Evolutionary conservation across 2,113 vertebrate genomes (phyloP).

Genomic region (Acanthochromis polyacanthus): DNA sequence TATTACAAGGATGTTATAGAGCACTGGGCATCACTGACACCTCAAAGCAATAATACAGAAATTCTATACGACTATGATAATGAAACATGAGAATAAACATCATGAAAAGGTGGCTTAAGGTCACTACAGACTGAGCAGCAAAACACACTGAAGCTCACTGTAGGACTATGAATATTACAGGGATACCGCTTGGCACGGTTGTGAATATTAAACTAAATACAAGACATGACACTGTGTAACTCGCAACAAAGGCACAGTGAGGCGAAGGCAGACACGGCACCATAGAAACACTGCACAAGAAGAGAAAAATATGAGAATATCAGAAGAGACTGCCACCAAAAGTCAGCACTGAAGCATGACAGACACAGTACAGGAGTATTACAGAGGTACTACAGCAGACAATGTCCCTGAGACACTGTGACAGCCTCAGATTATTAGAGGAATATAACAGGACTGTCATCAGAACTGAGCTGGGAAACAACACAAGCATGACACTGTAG

Average conservation of each 20-base stretch:
- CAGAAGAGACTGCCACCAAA: background rate
- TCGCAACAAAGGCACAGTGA: background rate
- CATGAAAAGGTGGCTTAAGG: slow-evolving; percentile 57
- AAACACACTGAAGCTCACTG: background rate
- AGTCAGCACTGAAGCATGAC: background rate
- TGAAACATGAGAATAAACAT: slow-evolving; percentile 20
- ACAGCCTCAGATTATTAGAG: background rate
- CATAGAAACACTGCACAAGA: background rate
- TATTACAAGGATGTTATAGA: slow-evolving; percentile 3
- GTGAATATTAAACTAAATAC: background rate
- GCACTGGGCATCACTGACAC: background rate
- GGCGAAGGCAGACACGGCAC: background rate
- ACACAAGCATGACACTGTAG: slow-evolving; percentile 6
- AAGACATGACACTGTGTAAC: background rate
- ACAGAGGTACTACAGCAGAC: background rate
- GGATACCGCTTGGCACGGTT: too few species aligned
- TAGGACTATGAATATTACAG: too few species aligned
- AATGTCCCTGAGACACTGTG: slow-evolving; percentile 8
- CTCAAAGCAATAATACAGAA: slow-evolving; percentile 1
- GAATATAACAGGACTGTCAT: slow-evolving; percentile 25
- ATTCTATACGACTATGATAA: background rate
- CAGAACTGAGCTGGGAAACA: slow-evolving; percentile 7
- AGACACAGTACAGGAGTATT: background rate
- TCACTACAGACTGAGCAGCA: slow-evolving; percentile 27
- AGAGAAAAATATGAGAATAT: background rate